phyloP scores from a whole-genome alignment of 2,797 vertebrate species.

The Galago senegalensis region DNA sequence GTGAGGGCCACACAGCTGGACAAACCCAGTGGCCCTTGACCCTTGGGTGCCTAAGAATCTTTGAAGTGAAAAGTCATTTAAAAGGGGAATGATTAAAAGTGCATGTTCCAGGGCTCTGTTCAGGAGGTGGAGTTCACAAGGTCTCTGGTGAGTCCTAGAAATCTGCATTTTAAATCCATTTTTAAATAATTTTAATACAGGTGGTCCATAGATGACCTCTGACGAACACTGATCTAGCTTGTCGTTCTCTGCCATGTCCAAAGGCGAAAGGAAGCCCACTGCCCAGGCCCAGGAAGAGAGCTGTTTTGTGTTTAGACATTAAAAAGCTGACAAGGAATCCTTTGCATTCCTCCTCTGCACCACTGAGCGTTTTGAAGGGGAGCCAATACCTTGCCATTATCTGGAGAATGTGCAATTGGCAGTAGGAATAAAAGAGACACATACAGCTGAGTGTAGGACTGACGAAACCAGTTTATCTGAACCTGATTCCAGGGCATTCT shows the following conservation, averaged over 20 bases:
- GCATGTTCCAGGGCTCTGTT: neutral
- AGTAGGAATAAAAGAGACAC: neutral
- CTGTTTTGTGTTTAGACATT: slow-evolving; percentile 53
- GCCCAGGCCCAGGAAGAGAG: neutral
- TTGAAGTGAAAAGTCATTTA: neutral
- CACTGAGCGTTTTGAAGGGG: slow-evolving; percentile 64
- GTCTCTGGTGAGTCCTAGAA: neutral
- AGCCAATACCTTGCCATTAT: slow-evolving; percentile 72
- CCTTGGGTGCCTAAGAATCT: neutral
- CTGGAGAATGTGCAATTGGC: slow-evolving; percentile 49
- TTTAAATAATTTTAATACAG: neutral
- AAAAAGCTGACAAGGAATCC: slow-evolving; percentile 58
- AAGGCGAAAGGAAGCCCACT: neutral
- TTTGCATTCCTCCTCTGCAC: slow-evolving; percentile 53
- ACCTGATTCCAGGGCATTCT: slow-evolving; percentile 67
- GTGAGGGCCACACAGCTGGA: neutral
- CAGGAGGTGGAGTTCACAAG: neutral
- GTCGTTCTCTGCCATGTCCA: neutral
- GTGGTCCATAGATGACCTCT: neutral
- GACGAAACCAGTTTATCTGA: slow-evolving; percentile 75
- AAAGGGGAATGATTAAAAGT: neutral
- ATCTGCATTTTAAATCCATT: slow-evolving; percentile 38
- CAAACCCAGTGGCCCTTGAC: neutral
- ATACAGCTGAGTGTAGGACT: slow-evolving; percentile 30
- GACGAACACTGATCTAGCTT: neutral